Evolutionary conservation across 2,113 vertebrate genomes (phyloP).

Genomic region (Pygoscelis adeliae): DNA sequence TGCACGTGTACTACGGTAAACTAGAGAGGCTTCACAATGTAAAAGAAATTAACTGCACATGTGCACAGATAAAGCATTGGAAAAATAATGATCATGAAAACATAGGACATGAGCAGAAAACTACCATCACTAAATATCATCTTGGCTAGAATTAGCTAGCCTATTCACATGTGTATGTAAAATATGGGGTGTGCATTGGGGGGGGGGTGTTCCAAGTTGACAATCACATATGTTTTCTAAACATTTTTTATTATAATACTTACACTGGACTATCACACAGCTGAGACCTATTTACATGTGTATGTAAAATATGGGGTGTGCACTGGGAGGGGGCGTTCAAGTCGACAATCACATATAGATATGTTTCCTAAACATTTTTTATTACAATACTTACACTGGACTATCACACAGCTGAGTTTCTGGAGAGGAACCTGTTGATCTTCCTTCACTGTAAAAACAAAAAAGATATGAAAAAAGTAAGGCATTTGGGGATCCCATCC

Average conservation of each 20-base stretch:
- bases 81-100: background rate
- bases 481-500: background rate
- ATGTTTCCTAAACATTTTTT: background rate
- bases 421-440: slow-evolving; percentile 16
- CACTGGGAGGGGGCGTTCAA: background rate
- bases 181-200: rapidly evolving
- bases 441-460: slow-evolving; percentile 72
- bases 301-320: background rate
- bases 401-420: slow-evolving; percentile 65
- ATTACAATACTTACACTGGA: slow-evolving; percentile 75
- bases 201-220: background rate
- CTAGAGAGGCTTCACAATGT: background rate
- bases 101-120: background rate
- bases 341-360: background rate
- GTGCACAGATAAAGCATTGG: background rate
- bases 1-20: background rate
- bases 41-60: background rate
- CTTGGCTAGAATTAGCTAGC: background rate
- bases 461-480: background rate
- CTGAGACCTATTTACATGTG: background rate
- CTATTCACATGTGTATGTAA: background rate
- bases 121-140: background rate
- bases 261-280: slow-evolving; percentile 71
- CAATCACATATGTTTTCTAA: background rate
- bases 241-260: slow-evolving; percentile 49